Base-by-base conservation (phyloP, 2,888 invertebrate species). In the Agrypnus murinus region DNA sequence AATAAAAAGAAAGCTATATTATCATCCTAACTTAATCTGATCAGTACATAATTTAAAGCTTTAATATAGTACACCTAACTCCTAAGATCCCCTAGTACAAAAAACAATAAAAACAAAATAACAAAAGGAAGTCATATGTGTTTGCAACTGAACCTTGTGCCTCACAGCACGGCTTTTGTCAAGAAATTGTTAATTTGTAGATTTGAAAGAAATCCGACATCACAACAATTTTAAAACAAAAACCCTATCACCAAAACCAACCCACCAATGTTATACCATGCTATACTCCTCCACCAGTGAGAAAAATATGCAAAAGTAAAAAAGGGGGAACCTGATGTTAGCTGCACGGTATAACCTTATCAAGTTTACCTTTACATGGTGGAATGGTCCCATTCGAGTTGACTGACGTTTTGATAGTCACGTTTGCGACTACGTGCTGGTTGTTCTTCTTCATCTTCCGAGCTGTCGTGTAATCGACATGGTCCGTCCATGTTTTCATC, bases 331-430 rank as follows among this genome's bases (percentile, higher is more conserved):
- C n/a, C 12, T 46, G 60, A 55, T 45, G 34, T 57, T 36, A 55
- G 17, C 10, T 46, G 58, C 66, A 66, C 36, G 58, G 58, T 50
- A 66, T 50, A 59, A 66, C 65, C 34, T n/a, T 7, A 38, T 46
- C 58, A 40, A 34, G 19, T 50, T 25, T 60, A 60, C 59, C 55
- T 73, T 25, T 91, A 92, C 91, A 92, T 92, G 80, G 92, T 92
- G 86, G 91, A 91, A 87, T 92, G 92, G 86, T 92, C 92, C 92
- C 92, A 92, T 86, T 92, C 92, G 75, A 92, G 86, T 86, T 92
- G 92, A 85, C 91, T 92, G 82, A 92, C 91, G 87, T 92, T 92
- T 81, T 92, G 90, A 85, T 92, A 92, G 83, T 92, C 85, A 75
- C 84, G 84, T 75, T 84, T 89, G 84, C 84, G 88, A 79, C 87